phyloP scores from a whole-genome alignment of 1,140 invertebrate genomes.

The Trachymyrmex cornetzi region DNA sequence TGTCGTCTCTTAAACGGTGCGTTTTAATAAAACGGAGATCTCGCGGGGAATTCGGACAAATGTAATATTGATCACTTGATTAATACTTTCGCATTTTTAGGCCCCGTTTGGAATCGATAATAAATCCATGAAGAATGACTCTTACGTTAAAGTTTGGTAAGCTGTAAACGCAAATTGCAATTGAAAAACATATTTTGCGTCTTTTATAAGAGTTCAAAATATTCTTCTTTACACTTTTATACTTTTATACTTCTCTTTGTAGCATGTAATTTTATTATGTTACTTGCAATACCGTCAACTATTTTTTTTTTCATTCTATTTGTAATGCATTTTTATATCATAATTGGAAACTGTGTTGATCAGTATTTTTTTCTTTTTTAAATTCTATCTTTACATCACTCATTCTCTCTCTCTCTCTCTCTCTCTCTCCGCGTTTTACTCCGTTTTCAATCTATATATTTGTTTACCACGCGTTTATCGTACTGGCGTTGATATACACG shows the following conservation, averaged over 20 bases:
- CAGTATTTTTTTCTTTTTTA: slow-evolving; percentile 31
- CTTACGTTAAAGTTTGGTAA: slow-evolving; percentile 13
- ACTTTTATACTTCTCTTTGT: background rate
- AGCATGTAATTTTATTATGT: slow-evolving; percentile 34
- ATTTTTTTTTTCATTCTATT: slow-evolving; percentile 32
- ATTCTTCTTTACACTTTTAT: background rate
- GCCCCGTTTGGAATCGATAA: background rate
- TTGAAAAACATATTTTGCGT: background rate
- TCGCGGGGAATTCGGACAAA: background rate
- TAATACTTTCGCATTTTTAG: slow-evolving; percentile 24
- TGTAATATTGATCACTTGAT: slow-evolving; percentile 43
- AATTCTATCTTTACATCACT: background rate
- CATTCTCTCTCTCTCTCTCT: background rate
- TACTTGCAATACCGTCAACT: slow-evolving; percentile 20
- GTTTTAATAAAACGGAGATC: slow-evolving; percentile 48
- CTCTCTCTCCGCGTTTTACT: background rate
- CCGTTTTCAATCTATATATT: slow-evolving; percentile 36
- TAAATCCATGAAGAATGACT: background rate
- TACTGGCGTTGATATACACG: slow-evolving; percentile 12
- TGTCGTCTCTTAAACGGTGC: slow-evolving; percentile 49
- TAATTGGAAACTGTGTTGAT: slow-evolving; percentile 27
- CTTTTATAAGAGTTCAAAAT: background rate
- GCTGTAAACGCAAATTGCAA: background rate
- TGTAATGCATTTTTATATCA: slow-evolving; percentile 27
- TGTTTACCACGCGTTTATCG: slow-evolving; percentile 33